Evolutionary conservation across 1,140 invertebrate species (phyloP), one percentile per base, ranked within the genome.

Genomic region (Linepithema humile): DNA sequence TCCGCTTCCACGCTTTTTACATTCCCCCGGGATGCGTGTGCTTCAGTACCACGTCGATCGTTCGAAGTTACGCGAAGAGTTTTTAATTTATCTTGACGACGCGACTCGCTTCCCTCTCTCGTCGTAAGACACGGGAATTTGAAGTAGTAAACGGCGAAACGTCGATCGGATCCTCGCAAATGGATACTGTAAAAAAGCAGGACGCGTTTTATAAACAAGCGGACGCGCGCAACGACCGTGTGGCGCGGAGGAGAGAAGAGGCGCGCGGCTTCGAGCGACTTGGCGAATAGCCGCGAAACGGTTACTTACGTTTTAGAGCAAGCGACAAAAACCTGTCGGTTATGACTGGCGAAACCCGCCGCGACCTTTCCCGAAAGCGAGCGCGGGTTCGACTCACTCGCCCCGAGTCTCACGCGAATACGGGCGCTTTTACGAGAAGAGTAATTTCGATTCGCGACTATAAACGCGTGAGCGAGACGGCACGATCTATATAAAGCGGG

Each of bases 401-500:
- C 2, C n/a, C n/a, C n/a, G n/a, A n/a, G n/a, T n/a, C n/a, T n/a
- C n/a, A 43, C 65, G 29, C 64, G 57, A 67, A 73, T 70, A 74
- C 75, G 72, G 40, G 50, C 62, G 83, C 50, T 88, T 88, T 88
- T 88, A 88, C 86, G 87, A 88, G 87, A 82, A 72, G 83, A 82
- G 85, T 88, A 88, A 88, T 87, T 88, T 88, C 87, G 83, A 88
- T 88, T 88, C 87, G 87, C 73, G 82, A n/a, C 85, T 73, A 70
- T 87, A 88, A 88, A 88, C 26, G 82, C 55, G 40, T 50, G 67
- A 65, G 45, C 69, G 75, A 83, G 74, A 88, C 38, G 86, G 53
- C 82, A 73, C 72, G 78, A 86, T 87, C 86, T 83, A 87, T n/a
- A n/a, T 87, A 87, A 87, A 88, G 73, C 23, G 35, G 35, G 53